Conservation (phyloP, 2,797 vertebrate species). For the Rhodeus uyekii region DNA sequence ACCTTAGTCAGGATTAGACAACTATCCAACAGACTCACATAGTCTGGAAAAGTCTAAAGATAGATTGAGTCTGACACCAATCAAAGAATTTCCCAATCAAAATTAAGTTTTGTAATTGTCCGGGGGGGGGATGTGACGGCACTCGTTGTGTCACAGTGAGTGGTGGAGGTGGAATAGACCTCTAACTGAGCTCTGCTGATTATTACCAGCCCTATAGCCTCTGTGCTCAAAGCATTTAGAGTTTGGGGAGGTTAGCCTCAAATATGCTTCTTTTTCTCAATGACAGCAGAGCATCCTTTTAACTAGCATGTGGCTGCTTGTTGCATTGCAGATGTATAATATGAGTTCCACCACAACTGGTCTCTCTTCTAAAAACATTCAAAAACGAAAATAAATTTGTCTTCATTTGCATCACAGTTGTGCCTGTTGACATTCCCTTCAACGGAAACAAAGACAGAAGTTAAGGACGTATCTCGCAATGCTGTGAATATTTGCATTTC, state of each 20-base stretch:
- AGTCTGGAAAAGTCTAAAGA: background rate
- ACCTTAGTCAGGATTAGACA: constrained; percentile 6
- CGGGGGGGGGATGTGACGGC: background rate
- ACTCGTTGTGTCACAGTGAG: background rate
- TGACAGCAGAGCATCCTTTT: constrained; percentile 36
- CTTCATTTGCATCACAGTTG: constrained; percentile 23
- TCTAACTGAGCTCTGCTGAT: constrained; percentile 14
- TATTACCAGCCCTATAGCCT: background rate
- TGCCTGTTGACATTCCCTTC: background rate
- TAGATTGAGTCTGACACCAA: background rate
- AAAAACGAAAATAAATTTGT: background rate
- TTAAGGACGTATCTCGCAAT: constrained; percentile 49
- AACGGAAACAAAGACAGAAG: constrained; percentile 17
- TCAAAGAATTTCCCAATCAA: constrained; percentile 12
- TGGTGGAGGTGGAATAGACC: background rate
- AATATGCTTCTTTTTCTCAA: constrained; percentile 42
- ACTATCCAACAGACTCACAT: background rate
- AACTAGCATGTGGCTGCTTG: constrained; percentile 7
- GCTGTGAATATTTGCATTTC: constrained; percentile 73
- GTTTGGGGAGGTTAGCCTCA: constrained; percentile 44
- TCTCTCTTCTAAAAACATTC: background rate
- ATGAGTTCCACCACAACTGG: constrained; percentile 11
- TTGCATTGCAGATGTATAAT: constrained; percentile 17
- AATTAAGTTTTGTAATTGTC: constrained; percentile 1
- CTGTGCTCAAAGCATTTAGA: constrained; percentile 47